Evolutionary conservation across 1,140 invertebrate species (phyloP).

Genomic region (Leptinotarsa undecemlineata): DNA sequence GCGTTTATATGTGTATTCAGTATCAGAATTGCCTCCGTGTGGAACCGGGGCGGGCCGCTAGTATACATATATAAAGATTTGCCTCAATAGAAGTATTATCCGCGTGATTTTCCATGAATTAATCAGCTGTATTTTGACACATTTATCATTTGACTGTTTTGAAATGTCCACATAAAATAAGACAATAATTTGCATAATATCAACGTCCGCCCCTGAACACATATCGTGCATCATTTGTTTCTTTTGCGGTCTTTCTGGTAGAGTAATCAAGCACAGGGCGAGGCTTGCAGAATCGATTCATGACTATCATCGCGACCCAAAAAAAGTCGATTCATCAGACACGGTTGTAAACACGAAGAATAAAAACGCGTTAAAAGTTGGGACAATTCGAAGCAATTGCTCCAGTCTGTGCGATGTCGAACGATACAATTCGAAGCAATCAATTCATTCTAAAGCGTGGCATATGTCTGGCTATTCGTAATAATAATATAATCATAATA

Average conservation of each 20-base stretch:
- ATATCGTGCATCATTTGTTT: neutral
- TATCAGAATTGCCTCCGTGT: too few species aligned
- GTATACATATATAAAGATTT: too few species aligned
- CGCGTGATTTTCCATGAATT: too few species aligned
- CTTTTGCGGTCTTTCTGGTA: constrained; percentile 7
- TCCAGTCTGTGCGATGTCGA: neutral
- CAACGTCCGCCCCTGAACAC: neutral
- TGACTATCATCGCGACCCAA: neutral
- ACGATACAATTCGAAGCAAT: neutral
- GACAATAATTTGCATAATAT: neutral
- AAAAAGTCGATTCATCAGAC: constrained; percentile 3
- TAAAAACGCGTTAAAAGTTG: neutral
- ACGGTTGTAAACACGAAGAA: neutral
- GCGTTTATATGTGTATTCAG: too few species aligned
- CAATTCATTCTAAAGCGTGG: too few species aligned
- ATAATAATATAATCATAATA: too few species aligned
- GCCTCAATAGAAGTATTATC: too few species aligned
- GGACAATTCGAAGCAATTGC: neutral
- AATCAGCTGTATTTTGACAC: too few species aligned
- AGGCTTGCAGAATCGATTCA: constrained; percentile 7
- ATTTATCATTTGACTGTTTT: too few species aligned
- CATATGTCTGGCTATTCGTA: too few species aligned
- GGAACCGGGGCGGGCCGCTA: too few species aligned
- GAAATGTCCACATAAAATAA: too few species aligned
- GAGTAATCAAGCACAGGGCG: constrained; percentile 5